These are phyloP conservation scores for Andrena chrysosceles DNA, from an alignment of 2,888 invertebrate species.

Conservation along the genomic window DNA sequence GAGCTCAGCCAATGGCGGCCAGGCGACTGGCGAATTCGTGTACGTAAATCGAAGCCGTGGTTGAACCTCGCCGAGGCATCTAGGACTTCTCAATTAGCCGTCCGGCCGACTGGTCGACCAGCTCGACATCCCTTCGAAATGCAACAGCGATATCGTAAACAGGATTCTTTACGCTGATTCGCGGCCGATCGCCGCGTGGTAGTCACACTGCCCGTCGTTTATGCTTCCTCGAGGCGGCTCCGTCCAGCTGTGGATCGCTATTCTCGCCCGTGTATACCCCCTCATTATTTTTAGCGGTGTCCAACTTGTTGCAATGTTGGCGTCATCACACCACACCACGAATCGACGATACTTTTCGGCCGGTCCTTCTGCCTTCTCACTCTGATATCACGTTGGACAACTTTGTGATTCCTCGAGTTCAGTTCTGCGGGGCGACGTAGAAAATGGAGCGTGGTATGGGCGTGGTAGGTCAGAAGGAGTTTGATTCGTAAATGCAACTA, in stretches of 20 bases:
- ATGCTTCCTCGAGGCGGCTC: conserved; percentile 51
- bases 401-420: neutral
- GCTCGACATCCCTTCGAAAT: conserved; percentile 46
- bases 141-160: conserved; percentile 69
- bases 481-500: too few species aligned
- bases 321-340: conserved; percentile 18
- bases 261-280: conserved; percentile 33
- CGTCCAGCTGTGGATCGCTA: conserved; percentile 53
- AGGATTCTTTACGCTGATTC: conserved; percentile 71
- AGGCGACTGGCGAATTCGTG: conserved; percentile 14
- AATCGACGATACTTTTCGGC: conserved; percentile 28
- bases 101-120: conserved; percentile 31
- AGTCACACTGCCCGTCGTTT: conserved; percentile 64
- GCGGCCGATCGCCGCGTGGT: conserved; percentile 52
- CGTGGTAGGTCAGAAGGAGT: neutral
- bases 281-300: conserved; percentile 59
- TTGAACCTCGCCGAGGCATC: conserved; percentile 43
- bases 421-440: neutral
- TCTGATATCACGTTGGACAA: neutral
- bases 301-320: conserved; percentile 49
- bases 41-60: conserved; percentile 56
- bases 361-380: neutral
- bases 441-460: neutral
- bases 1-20: conserved; percentile 32
- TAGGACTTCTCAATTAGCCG: conserved; percentile 69